Evolutionary conservation across 2,797 vertebrate genomes (phyloP).

Genomic region (Pantherophis vulpinus): DNA sequence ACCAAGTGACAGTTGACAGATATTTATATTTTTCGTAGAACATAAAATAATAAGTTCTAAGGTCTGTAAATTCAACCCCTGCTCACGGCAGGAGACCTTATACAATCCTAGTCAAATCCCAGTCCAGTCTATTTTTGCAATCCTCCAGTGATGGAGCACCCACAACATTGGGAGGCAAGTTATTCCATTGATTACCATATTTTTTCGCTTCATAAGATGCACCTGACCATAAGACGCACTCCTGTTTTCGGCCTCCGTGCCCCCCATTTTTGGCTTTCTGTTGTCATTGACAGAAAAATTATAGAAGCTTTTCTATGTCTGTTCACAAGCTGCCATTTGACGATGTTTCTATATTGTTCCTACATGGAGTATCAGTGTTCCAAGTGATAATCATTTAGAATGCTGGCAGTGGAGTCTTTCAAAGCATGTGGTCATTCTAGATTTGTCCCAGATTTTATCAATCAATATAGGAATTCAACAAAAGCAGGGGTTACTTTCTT

Average conservation of each 20-base stretch:
- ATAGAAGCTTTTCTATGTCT: neutral
- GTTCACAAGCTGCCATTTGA: slow-evolving; percentile 4
- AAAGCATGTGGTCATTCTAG: neutral
- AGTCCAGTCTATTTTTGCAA: no score
- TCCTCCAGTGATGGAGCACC: no score
- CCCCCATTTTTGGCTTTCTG: no score
- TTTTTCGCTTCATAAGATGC: no score
- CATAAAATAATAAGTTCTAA: neutral
- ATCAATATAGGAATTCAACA: neutral
- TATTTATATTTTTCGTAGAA: neutral
- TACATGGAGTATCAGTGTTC: neutral
- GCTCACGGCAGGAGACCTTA: no score
- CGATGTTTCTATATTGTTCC: neutral
- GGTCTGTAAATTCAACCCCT: no score
- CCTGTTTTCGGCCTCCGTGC: no score
- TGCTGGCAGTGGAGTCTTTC: neutral
- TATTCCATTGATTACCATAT: no score
- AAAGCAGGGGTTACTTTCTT: neutral
- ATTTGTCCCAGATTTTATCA: slow-evolving; percentile 1
- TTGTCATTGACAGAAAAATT: no score
- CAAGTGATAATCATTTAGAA: neutral
- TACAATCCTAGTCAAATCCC: no score
- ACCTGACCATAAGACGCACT: no score
- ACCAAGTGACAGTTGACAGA: neutral
- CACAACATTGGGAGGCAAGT: no score